Base-by-base conservation (phyloP, 2,797 vertebrate genomes). In the Eutrigla gurnardus region DNA sequence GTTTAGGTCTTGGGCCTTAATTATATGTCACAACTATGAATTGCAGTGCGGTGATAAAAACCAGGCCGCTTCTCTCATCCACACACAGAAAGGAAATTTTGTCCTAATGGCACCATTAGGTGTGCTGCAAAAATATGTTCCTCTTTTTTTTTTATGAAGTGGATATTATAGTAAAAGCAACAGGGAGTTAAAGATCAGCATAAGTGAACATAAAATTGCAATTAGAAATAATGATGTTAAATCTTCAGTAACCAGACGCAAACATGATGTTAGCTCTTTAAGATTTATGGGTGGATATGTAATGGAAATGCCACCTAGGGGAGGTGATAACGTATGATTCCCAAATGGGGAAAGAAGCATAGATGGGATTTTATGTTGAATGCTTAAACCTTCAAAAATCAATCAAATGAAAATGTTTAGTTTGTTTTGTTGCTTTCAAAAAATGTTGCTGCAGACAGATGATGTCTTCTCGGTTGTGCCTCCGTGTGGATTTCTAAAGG, bases 151-250 rank as follows among this genome's bases (percentile, higher is more conserved):
- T 72, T 42, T 33, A 55, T 45, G 0, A 68, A 71, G 43, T 63
- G 36, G 50, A 73, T 84, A 64, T 63, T 66, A 15, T 47, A 61
- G 64, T 63, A 42, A 75, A 81, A 81, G 50, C 59, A 75, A 55
- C 68, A 71, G 72, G 86, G 79, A 75, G 73, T 73, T 70, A 63
- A 82, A 84, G 46, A 80, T 66, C 66, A 81, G 50, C 36, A 72
- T 70, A 67, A 57, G 64, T 54, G 59, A 73, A 81, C 69, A 75
- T 76, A 81, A 85, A 81, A 79, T 67, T 67, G 65, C 70, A 82
- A 75, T 86, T 79, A 79, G 53, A 77, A 73, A 71, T 68, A 78
- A 76, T 59, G 65, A 76, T 70, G 70, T 69, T 52, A 79, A 71
- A 75, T 78, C 53, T 75, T 70, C 35, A 72, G 70, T 64, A 36